These are phyloP conservation scores for Drosophila mercatorum DNA, from an alignment of 2,888 invertebrate genomes.

Conservation along the genomic window DNA sequence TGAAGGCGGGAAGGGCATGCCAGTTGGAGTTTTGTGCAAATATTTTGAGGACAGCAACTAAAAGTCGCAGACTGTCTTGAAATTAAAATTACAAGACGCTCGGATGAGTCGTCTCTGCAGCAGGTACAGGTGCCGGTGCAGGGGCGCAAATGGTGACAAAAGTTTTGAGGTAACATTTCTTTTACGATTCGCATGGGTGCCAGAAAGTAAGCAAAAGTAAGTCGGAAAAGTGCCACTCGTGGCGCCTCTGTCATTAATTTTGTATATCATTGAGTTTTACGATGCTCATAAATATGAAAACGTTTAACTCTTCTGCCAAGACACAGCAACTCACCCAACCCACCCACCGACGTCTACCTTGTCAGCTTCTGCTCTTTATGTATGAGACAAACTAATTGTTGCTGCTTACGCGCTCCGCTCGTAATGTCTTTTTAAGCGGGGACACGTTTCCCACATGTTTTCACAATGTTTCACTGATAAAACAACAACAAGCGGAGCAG, in stretches of 20 bases:
- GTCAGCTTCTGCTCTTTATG: slow-evolving; percentile 34
- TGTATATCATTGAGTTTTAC: slow-evolving; percentile 83
- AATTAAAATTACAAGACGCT: slow-evolving; percentile 78
- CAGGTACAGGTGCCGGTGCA: slow-evolving; percentile 26
- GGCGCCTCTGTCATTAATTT: slow-evolving; percentile 80
- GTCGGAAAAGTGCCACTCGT: slow-evolving; percentile 59
- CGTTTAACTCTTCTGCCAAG: slow-evolving; percentile 81
- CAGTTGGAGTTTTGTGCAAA: slow-evolving; percentile 28
- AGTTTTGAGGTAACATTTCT: slow-evolving; percentile 77
- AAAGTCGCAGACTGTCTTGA: slow-evolving; percentile 69
- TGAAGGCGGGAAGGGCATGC: not conserved
- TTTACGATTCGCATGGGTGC: slow-evolving; percentile 73
- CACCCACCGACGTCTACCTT: not conserved
- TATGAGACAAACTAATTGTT: slow-evolving; percentile 83
- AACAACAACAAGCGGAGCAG: slow-evolving; percentile 42
- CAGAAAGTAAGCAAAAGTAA: slow-evolving; percentile 52
- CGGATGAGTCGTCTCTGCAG: slow-evolving; percentile 43
- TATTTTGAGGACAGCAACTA: slow-evolving; percentile 62
- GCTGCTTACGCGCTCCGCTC: slow-evolving; percentile 69
- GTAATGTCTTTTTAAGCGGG: slow-evolving; percentile 79
- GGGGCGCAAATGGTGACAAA: slow-evolving; percentile 52
- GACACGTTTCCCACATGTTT: slow-evolving; percentile 72
- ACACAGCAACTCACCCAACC: not conserved
- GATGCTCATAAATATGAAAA: slow-evolving; percentile 83
- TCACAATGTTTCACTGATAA: slow-evolving; percentile 72